Percentiles rank a stretch among this genome's conserved stretches.
Evolutionary conservation across 2,797 vertebrate genomes (phyloP).

Genomic region (Luscinia megarhynchos): DNA sequence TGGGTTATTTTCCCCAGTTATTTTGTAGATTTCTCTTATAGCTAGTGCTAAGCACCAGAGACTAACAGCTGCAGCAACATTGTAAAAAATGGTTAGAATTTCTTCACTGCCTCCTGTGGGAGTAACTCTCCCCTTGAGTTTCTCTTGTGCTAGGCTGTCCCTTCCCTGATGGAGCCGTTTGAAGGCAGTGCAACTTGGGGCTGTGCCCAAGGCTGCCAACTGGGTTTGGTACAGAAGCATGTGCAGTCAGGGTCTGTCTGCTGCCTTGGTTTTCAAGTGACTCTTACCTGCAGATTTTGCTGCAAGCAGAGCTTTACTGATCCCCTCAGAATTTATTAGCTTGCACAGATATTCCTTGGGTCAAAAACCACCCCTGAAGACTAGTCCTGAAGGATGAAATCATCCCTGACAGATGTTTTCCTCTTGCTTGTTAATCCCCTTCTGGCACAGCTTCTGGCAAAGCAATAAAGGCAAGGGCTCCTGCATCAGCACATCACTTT

Average conservation of each 20-base stretch:
- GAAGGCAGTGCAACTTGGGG: background rate
- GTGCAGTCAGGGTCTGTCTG: background rate
- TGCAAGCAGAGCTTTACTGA: background rate
- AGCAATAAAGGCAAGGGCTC: background rate
- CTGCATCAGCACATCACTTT: background rate
- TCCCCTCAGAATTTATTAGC: background rate
- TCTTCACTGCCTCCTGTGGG: background rate
- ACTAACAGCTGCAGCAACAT: background rate
- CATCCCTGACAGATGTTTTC: constrained; percentile 42
- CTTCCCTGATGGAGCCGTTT: background rate
- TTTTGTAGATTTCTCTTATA: background rate
- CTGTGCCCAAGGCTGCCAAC: background rate
- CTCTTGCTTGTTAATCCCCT: constrained; percentile 21
- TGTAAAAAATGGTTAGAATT: background rate
- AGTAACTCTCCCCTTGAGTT: background rate
- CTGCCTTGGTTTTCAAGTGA: background rate
- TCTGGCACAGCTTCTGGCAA: constrained; percentile 23
- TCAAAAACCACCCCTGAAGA: background rate
- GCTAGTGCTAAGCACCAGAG: background rate
- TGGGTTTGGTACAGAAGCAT: background rate
- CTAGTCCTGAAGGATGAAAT: constrained; percentile 5
- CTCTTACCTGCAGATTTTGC: background rate
- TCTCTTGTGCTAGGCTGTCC: background rate
- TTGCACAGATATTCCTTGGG: constrained; percentile 19
- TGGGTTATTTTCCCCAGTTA: background rate